Percentiles rank a stretch among this genome's conserved stretches.
phyloP scores from a whole-genome alignment of 2,113 vertebrate genomes.

The Vombatus ursinus region DNA sequence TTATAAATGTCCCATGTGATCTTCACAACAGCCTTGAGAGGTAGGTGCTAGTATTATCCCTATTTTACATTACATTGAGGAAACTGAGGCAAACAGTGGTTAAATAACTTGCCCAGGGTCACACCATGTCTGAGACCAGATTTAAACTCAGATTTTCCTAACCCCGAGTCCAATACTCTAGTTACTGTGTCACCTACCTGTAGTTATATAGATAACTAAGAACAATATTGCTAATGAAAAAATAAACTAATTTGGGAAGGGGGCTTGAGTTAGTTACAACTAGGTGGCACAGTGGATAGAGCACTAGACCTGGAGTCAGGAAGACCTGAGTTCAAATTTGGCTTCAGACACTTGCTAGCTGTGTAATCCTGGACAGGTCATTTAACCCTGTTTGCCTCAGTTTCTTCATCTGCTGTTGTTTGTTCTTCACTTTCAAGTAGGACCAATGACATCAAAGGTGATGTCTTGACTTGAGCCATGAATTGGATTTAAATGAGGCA shows the following conservation, averaged over 20 bases:
- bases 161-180: neutral
- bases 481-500: neutral
- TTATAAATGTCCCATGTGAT: neutral
- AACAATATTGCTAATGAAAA: neutral
- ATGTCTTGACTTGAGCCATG: neutral
- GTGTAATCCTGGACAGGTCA: neutral
- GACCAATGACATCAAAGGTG: neutral
- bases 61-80: neutral
- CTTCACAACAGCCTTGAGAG: neutral
- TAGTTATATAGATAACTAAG: neutral
- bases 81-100: neutral
- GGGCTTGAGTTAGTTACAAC: neutral
- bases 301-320: neutral
- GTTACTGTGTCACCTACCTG: neutral
- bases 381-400: neutral
- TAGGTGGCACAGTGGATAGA: neutral
- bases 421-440: neutral
- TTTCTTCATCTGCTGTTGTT: neutral
- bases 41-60: neutral
- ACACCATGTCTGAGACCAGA: neutral
- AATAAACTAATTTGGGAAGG: neutral
- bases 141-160: neutral
- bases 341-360: neutral
- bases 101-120: neutral
- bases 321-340: neutral